These are phyloP conservation scores for Craterocephalus amniculus DNA, from an alignment of 2,797 vertebrate genomes.

Conservation along the genomic window DNA sequence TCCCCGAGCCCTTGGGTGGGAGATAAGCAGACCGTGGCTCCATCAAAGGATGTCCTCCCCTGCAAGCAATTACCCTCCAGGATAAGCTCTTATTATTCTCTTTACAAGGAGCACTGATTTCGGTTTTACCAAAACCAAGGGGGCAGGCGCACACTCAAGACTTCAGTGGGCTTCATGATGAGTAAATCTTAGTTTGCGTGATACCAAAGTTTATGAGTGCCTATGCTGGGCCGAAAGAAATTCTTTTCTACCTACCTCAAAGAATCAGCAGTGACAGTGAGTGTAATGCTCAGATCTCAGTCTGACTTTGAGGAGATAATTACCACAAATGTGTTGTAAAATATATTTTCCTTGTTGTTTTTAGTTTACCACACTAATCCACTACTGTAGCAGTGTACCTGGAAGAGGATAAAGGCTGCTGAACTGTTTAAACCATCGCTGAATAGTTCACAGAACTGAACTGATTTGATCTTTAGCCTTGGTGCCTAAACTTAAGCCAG, in stretches of 20 bases:
- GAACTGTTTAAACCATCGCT: background rate
- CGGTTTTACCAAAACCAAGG: slow-evolving; percentile 39
- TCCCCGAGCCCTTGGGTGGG: slow-evolving; percentile 41
- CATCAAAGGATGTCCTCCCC: slow-evolving; percentile 68
- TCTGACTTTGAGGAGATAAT: background rate
- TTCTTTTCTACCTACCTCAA: slow-evolving; percentile 2
- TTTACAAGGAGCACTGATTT: slow-evolving; percentile 55
- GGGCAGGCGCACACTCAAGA: slow-evolving; percentile 14
- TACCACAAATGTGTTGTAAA: background rate
- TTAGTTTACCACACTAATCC: background rate
- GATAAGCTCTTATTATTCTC: slow-evolving; percentile 71
- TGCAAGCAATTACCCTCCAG: slow-evolving; percentile 75
- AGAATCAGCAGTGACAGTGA: background rate
- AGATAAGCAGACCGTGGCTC: slow-evolving; percentile 69
- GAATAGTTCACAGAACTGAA: background rate
- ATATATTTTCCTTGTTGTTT: background rate
- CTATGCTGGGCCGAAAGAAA: background rate
- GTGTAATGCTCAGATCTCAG: background rate
- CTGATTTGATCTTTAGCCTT: background rate
- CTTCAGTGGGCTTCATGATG: slow-evolving; percentile 18
- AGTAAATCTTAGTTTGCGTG: slow-evolving; percentile 2
- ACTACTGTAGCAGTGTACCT: background rate
- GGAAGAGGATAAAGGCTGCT: background rate
- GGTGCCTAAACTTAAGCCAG: background rate
- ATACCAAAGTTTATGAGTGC: background rate